A percentile compares a stretch with the other conserved stretches of the same genome.
Conservation (phyloP, 2,113 vertebrate species). For the Oxygymnocypris stewartii region DNA sequence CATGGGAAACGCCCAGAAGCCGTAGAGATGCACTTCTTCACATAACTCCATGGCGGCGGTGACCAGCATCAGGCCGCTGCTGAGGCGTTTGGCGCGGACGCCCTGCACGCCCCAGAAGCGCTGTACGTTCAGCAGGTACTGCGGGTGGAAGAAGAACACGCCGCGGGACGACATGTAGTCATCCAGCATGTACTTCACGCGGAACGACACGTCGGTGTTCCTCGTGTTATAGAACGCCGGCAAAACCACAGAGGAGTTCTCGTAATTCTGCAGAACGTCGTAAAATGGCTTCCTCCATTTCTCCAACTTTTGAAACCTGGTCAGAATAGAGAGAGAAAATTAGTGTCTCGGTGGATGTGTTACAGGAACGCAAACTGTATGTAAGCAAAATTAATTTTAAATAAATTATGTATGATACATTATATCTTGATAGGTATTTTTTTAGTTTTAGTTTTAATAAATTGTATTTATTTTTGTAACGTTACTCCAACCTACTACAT, state of each 20-base stretch:
- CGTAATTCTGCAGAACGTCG: slow-evolving; percentile 86
- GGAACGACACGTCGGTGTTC: slow-evolving; percentile 94
- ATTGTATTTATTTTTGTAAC: no score
- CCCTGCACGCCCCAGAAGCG: slow-evolving; percentile 95
- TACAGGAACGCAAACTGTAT: neutral
- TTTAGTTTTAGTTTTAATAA: no score
- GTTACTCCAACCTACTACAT: no score
- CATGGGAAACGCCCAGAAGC: slow-evolving; percentile 98
- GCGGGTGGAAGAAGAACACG: slow-evolving; percentile 95
- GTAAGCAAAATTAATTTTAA: no score
- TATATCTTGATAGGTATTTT: no score
- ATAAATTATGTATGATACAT: no score
- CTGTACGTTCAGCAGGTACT: slow-evolving; percentile 93
- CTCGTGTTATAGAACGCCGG: slow-evolving; percentile 97
- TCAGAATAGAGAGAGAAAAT: neutral
- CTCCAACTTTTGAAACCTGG: slow-evolving; percentile 94
- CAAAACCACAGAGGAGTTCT: slow-evolving; percentile 92
- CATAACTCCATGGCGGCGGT: slow-evolving; percentile 95
- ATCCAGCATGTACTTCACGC: slow-evolving; percentile 94
- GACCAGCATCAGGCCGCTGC: slow-evolving; percentile 93
- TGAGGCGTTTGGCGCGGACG: slow-evolving; percentile 89
- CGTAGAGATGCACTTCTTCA: slow-evolving; percentile 95
- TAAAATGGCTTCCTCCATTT: slow-evolving; percentile 97
- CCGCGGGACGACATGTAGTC: slow-evolving; percentile 88
- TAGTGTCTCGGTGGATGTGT: neutral